Percentiles rank a stretch among this genome's conserved stretches.
These are phyloP conservation scores for Hassar affinis DNA, from an alignment of 2,113 vertebrate genomes.

Conservation along the genomic window DNA sequence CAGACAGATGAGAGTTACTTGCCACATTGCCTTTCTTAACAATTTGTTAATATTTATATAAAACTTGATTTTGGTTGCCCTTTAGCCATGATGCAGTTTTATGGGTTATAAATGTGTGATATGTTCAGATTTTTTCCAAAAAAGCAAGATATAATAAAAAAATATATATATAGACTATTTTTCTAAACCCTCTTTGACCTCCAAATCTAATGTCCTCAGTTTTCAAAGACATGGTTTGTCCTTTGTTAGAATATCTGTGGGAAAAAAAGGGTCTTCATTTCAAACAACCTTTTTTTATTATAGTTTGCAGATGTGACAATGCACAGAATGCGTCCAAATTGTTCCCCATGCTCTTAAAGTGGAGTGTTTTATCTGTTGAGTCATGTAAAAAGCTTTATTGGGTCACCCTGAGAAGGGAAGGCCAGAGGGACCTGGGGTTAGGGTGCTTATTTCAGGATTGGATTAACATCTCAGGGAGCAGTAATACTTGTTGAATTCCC, in stretches of 20 bases:
- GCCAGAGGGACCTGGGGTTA: slow-evolving; percentile 43
- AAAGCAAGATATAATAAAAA: no score
- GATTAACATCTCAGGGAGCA: slow-evolving; percentile 49
- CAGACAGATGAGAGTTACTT: slow-evolving; percentile 22
- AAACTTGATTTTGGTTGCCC: slow-evolving; percentile 11
- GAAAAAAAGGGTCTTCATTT: slow-evolving; percentile 59
- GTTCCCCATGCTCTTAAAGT: slow-evolving; percentile 62
- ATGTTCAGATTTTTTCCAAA: neutral
- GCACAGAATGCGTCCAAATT: slow-evolving; percentile 65
- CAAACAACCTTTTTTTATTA: slow-evolving; percentile 63
- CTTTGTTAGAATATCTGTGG: slow-evolving; percentile 59
- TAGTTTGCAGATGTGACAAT: slow-evolving; percentile 75
- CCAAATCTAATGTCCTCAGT: slow-evolving; percentile 18
- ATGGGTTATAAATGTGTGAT: slow-evolving; percentile 26
- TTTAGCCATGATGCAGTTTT: neutral
- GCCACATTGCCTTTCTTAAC: slow-evolving; percentile 32
- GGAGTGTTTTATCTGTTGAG: slow-evolving; percentile 63
- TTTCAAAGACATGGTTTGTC: slow-evolving; percentile 60
- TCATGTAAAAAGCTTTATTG: slow-evolving; percentile 56
- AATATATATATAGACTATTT: neutral
- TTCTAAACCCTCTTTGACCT: slow-evolving; percentile 30
- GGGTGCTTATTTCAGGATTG: slow-evolving; percentile 54
- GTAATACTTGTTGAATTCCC: slow-evolving; percentile 33
- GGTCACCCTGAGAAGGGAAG: slow-evolving; percentile 48
- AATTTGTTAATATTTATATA: slow-evolving; percentile 37